Evolutionary conservation across 2,113 vertebrate genomes (phyloP).

Genomic region (Phalacrocorax aristotelis): DNA sequence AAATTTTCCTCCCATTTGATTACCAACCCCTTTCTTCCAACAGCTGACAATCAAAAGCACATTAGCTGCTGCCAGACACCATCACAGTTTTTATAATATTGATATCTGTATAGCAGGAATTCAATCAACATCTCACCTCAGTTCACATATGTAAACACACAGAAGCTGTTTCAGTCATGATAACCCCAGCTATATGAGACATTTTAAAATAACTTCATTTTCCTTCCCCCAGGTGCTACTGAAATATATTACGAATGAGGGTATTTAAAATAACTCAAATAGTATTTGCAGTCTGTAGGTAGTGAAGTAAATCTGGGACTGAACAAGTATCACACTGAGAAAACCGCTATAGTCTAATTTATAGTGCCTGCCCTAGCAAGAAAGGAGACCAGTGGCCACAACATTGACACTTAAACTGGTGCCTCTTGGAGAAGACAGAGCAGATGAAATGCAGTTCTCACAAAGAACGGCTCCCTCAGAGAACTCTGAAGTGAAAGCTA

Average conservation of each 20-base stretch:
- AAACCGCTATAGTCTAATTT: neutral
- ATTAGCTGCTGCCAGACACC: slow-evolving; percentile 16
- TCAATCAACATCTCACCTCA: neutral
- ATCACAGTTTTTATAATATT: neutral
- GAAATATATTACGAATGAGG: neutral
- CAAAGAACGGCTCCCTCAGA: neutral
- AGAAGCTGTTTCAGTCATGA: neutral
- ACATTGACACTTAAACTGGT: neutral
- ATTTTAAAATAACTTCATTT: neutral
- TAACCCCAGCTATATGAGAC: neutral
- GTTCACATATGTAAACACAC: neutral
- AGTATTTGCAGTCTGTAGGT: neutral
- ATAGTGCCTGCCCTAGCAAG: neutral
- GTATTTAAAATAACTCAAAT: neutral
- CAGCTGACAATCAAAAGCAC: slow-evolving; percentile 24
- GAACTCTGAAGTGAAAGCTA: neutral
- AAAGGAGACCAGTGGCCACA: neutral
- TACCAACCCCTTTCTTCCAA: neutral
- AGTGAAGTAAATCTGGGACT: neutral
- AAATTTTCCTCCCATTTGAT: neutral
- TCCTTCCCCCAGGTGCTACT: neutral
- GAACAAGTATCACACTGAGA: neutral
- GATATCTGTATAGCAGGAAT: neutral
- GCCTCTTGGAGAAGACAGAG: neutral
- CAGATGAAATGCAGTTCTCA: neutral